Evolutionary conservation across 1,140 invertebrate species (phyloP).

Genomic region (Rhynchophorus ferrugineus): DNA sequence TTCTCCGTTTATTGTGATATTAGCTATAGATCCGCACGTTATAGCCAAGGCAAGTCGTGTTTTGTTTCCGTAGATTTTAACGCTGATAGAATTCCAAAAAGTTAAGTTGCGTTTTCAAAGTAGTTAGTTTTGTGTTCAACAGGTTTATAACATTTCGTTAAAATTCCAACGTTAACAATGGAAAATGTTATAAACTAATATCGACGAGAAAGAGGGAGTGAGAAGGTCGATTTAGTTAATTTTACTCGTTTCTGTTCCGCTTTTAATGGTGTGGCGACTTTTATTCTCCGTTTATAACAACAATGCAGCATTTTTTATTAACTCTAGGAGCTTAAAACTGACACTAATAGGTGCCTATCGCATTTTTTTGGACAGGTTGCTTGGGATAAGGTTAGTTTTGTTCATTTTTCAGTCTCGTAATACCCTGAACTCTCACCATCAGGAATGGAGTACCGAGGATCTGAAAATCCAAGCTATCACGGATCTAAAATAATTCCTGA

Average conservation of each 20-base stretch:
- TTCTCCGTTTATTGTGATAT: slow-evolving; percentile 86
- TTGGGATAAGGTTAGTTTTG: slow-evolving; percentile 48
- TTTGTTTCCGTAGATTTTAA: not conserved
- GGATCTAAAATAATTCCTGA: too few relatives aligned
- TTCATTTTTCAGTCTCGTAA: too few relatives aligned
- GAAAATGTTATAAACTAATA: too few relatives aligned
- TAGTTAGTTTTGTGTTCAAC: too few relatives aligned
- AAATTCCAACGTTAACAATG: too few relatives aligned
- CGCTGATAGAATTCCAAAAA: not conserved
- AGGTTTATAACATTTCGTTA: too few relatives aligned
- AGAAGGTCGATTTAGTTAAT: too few relatives aligned
- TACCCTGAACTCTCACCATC: too few relatives aligned
- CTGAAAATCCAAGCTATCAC: too few relatives aligned
- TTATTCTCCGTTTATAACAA: not conserved
- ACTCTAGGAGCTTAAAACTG: slow-evolving; percentile 15
- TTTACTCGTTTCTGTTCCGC: too few relatives aligned
- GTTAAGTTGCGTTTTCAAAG: not conserved
- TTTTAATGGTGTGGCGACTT: too few relatives aligned
- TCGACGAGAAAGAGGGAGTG: too few relatives aligned
- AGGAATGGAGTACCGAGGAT: not conserved
- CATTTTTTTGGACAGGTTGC: slow-evolving; percentile 43
- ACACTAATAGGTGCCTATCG: slow-evolving; percentile 10
- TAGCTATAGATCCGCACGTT: slow-evolving; percentile 95
- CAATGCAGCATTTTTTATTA: slow-evolving; percentile 15
- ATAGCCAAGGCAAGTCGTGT: slow-evolving; percentile 72